phyloP scores from a whole-genome alignment of 2,888 invertebrate species.

The Drosophila quinaria region DNA sequence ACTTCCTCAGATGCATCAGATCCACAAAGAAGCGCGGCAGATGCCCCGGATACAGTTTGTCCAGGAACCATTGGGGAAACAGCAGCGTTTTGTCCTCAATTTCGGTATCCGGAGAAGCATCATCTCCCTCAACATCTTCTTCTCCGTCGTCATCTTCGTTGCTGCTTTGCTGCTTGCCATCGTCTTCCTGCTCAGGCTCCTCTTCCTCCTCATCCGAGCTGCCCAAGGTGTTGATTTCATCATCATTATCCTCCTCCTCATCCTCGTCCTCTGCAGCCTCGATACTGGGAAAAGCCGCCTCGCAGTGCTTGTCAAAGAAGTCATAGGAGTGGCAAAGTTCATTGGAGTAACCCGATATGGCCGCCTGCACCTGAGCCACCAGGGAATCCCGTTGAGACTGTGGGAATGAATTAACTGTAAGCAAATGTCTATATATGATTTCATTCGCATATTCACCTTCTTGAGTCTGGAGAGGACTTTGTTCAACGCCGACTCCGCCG shows the following conservation, averaged over 20 bases:
- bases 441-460: slow-evolving; percentile 75
- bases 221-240: slow-evolving; percentile 4
- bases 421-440: too few relatives aligned
- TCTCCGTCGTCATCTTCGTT: slow-evolving; percentile 1
- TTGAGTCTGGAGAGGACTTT: slow-evolving; percentile 89
- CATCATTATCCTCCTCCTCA: slow-evolving; percentile 15
- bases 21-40: slow-evolving; percentile 90
- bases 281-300: slow-evolving; percentile 40
- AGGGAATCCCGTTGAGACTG: slow-evolving; percentile 87
- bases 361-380: slow-evolving; percentile 87
- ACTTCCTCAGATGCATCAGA: slow-evolving; percentile 88
- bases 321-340: slow-evolving; percentile 88
- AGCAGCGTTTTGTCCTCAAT: slow-evolving; percentile 61
- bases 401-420: neutral
- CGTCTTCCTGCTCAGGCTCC: slow-evolving; percentile 22
- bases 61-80: slow-evolving; percentile 89
- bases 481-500: slow-evolving; percentile 89
- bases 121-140: slow-evolving; percentile 20
- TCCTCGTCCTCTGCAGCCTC: slow-evolving; percentile 47
- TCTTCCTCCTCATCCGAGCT: slow-evolving; percentile 19
- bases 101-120: slow-evolving; percentile 15
- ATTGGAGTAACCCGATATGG: slow-evolving; percentile 89
- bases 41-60: slow-evolving; percentile 88
- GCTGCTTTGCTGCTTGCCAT: slow-evolving; percentile 2
- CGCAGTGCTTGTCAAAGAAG: slow-evolving; percentile 86